Percentiles rank a stretch among this genome's conserved stretches.
Conservation (phyloP, 2,113 vertebrate species). For the Xenotilapia flavipinnis region DNA sequence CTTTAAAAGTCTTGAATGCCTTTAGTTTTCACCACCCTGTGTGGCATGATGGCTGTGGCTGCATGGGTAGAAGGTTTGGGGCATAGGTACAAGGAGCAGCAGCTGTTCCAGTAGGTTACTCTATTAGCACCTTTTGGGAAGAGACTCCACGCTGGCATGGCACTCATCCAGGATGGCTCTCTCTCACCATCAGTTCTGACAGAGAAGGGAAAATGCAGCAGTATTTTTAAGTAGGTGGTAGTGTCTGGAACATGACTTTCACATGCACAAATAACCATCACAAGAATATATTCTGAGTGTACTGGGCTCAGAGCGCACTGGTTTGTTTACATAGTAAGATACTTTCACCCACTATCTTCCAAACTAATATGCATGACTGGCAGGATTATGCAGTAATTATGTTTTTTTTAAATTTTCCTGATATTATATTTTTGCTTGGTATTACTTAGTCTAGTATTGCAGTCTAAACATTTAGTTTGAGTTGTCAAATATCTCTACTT, state of each 20-base stretch:
- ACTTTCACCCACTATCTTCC: conserved; percentile 4
- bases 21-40: background rate
- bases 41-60: background rate
- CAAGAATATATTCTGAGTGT: background rate
- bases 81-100: conserved; percentile 49
- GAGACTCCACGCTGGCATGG: conserved; percentile 31
- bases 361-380: background rate
- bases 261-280: conserved; percentile 12
- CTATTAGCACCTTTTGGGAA: conserved; percentile 66
- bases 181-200: background rate
- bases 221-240: conserved; percentile 27
- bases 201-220: conserved; percentile 2
- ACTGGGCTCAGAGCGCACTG: background rate
- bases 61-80: background rate
- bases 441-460: background rate
- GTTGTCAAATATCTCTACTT: background rate
- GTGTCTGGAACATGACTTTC: conserved; percentile 15
- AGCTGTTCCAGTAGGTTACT: conserved; percentile 54
- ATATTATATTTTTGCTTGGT: background rate
- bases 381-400: background rate
- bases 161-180: conserved; percentile 3
- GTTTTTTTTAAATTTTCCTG: background rate
- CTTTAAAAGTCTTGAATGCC: background rate
- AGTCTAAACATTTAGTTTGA: background rate
- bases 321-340: conserved; percentile 31